A percentile compares a stretch with the other conserved stretches of the same genome.
phyloP scores from a whole-genome alignment of 1,140 invertebrate genomes.

The Drosophila rufa region DNA sequence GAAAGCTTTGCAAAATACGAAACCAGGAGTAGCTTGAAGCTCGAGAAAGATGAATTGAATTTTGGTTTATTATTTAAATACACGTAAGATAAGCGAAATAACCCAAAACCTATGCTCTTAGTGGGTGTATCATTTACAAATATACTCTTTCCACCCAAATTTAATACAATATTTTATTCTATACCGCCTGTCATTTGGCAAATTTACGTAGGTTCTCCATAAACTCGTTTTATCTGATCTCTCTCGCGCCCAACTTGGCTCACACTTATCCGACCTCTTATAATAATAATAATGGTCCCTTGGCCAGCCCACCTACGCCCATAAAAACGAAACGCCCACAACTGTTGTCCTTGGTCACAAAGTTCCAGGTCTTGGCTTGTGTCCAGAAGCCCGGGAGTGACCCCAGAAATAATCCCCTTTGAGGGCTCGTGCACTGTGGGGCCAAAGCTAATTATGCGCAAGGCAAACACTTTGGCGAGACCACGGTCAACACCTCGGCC shows the following conservation, averaged over 20 bases:
- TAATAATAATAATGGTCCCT: slow-evolving; percentile 58
- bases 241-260: slow-evolving; percentile 15
- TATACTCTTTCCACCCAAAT: neutral
- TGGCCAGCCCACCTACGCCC: neutral
- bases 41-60: neutral
- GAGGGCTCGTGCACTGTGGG: slow-evolving; percentile 11
- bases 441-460: slow-evolving; percentile 67
- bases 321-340: slow-evolving; percentile 30
- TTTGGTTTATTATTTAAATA: too few species aligned
- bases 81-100: neutral
- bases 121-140: neutral
- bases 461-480: slow-evolving; percentile 69
- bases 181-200: neutral
- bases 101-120: neutral
- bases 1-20: neutral
- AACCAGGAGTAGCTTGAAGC: neutral
- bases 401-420: slow-evolving; percentile 25
- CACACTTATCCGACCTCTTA: slow-evolving; percentile 31
- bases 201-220: neutral
- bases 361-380: slow-evolving; percentile 33
- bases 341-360: slow-evolving; percentile 32
- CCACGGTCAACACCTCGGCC: slow-evolving; percentile 64
- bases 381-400: slow-evolving; percentile 33
- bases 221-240: slow-evolving; percentile 21
- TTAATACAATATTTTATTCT: neutral